phyloP scores from a whole-genome alignment of 1,140 invertebrate species.

The Panonychus citri region DNA sequence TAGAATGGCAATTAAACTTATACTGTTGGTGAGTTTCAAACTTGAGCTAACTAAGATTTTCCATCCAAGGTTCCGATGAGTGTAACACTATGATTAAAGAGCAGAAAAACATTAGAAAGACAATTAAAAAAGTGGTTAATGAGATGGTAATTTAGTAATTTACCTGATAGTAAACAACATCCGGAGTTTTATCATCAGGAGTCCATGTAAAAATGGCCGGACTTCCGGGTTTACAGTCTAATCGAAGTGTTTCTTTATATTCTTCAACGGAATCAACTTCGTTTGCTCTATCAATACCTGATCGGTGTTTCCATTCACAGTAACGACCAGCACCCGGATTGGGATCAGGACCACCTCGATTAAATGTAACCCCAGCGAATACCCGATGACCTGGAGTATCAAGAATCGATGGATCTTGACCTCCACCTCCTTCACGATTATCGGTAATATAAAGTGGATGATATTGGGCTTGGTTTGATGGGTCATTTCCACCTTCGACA shows the following conservation, averaged over 20 bases:
- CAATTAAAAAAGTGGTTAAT: neutral
- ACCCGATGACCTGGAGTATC: conserved; percentile 19
- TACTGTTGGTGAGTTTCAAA: neutral
- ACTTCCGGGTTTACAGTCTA: conserved; percentile 46
- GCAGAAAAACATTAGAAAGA: conserved; percentile 41
- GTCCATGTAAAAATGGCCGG: conserved; percentile 66
- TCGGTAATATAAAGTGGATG: conserved; percentile 92
- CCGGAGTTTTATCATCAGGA: conserved; percentile 58
- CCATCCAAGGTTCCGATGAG: conserved; percentile 76
- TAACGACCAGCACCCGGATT: conserved; percentile 31
- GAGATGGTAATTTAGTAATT: conserved; percentile 6
- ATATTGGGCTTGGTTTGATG: conserved; percentile 51
- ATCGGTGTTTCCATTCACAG: conserved; percentile 51
- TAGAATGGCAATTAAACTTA: too few species aligned
- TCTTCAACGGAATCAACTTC: conserved; percentile 54
- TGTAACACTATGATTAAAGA: conserved; percentile 74
- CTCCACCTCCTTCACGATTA: conserved; percentile 67
- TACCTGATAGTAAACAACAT: conserved; percentile 77
- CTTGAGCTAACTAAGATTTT: conserved; percentile 36
- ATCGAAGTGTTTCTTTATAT: conserved; percentile 54
- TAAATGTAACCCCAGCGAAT: conserved; percentile 1
- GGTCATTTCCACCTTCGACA: conserved; percentile 58
- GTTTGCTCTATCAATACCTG: conserved; percentile 44
- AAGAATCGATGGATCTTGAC: conserved; percentile 56
- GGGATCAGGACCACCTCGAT: conserved; percentile 4